A percentile compares a stretch with the other conserved stretches of the same genome.
These are phyloP conservation scores for Nephrotoma guestfalica DNA, from an alignment of 2,888 invertebrate genomes.

Conservation along the genomic window DNA sequence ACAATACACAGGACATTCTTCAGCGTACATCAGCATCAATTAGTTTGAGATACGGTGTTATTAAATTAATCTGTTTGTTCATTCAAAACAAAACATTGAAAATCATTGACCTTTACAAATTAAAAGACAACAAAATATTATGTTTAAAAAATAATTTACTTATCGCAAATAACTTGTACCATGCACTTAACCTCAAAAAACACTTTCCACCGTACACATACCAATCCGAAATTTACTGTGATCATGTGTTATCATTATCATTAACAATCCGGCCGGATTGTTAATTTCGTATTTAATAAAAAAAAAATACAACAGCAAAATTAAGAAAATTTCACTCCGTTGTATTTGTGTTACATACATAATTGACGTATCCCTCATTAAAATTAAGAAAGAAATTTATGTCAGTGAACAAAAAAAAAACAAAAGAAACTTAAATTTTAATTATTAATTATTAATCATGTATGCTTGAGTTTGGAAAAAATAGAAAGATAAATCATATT, in stretches of 20 bases:
- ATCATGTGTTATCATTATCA: neutral
- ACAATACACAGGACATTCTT: neutral
- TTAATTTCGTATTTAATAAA: neutral
- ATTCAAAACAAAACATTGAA: neutral
- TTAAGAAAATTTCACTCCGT: neutral
- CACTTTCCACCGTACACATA: neutral
- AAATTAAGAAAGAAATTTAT: neutral
- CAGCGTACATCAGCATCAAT: neutral
- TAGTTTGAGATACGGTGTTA: neutral
- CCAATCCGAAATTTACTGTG: too few relatives aligned
- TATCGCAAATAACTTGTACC: neutral
- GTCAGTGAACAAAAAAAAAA: neutral
- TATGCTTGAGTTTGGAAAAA: too few relatives aligned
- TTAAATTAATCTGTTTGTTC: neutral
- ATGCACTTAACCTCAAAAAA: neutral
- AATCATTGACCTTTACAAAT: neutral
- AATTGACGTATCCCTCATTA: neutral
- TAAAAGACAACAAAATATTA: neutral
- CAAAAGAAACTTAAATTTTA: neutral
- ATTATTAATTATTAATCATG: neutral
- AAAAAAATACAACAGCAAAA: neutral
- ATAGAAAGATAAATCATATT: neutral
- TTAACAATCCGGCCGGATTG: neutral
- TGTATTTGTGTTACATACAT: neutral
- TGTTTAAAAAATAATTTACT: neutral